Conservation (phyloP, 2,888 invertebrate genomes). For the Biston betularia region DNA sequence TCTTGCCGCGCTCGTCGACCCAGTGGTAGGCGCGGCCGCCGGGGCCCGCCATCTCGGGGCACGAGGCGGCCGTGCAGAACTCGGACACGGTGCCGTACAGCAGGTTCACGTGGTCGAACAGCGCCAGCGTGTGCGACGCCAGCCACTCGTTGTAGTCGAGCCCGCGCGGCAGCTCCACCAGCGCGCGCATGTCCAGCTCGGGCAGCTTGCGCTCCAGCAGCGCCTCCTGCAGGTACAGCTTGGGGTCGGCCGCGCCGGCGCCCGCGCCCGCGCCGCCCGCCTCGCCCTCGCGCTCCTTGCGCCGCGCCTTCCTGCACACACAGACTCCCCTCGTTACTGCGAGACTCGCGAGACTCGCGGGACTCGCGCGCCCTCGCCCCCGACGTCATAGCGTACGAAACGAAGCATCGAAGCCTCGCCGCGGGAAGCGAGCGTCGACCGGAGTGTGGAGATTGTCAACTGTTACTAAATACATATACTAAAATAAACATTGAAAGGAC, state of each 20-base stretch:
- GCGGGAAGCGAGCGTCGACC: too few species aligned
- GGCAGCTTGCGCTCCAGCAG: constrained; percentile 97
- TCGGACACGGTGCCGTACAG: constrained; percentile 99
- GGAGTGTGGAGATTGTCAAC: too few species aligned
- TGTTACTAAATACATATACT: too few species aligned
- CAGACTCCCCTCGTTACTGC: neutral
- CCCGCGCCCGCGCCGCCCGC: constrained; percentile 80
- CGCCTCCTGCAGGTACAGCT: constrained; percentile 97
- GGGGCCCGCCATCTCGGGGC: constrained; percentile 99
- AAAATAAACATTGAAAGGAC: too few species aligned
- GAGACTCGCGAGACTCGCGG: too few species aligned
- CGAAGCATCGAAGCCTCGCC: too few species aligned
- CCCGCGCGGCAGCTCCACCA: constrained; percentile 97
- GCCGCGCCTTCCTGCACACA: constrained; percentile 95
- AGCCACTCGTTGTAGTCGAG: constrained; percentile 99
- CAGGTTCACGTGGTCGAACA: constrained; percentile 99
- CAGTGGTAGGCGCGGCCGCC: constrained; percentile 98
- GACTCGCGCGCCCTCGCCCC: too few species aligned
- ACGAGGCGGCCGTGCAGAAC: constrained; percentile 98
- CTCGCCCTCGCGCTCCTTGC: constrained; percentile 92
- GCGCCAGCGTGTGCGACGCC: constrained; percentile 98
- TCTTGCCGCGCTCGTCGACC: constrained; percentile 99
- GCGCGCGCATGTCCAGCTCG: constrained; percentile 96
- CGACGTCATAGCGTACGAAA: too few species aligned
- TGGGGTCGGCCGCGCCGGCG: constrained; percentile 95